phyloP scores from a whole-genome alignment of 2,888 invertebrate species.

The Blastobasis adustella region DNA sequence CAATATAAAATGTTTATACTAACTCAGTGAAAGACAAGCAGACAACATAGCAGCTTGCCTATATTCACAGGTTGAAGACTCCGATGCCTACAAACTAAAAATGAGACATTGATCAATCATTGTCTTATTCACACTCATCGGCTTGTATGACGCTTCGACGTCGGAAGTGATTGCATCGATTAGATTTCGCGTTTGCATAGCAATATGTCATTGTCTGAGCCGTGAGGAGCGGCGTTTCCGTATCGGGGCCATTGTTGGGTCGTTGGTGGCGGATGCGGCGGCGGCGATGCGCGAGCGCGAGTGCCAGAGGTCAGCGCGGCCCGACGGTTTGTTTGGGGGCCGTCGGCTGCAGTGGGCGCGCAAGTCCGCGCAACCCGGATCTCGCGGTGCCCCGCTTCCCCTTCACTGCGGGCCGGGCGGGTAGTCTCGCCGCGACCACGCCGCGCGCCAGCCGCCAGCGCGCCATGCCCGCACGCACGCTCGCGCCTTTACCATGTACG shows the following conservation, averaged over 20 bases:
- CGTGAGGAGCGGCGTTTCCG: not conserved
- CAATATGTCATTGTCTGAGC: not conserved
- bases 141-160: too few species aligned
- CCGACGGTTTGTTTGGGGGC: slow-evolving; percentile 54
- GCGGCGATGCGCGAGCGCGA: slow-evolving; percentile 30
- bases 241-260: slow-evolving; percentile 5
- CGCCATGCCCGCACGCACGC: slow-evolving; percentile 44
- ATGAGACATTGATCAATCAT: too few species aligned
- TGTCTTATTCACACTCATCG: too few species aligned
- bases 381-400: slow-evolving; percentile 68
- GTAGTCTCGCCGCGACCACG: slow-evolving; percentile 46
- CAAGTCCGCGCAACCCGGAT: slow-evolving; percentile 73
- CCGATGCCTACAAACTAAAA: too few species aligned
- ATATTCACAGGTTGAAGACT: too few species aligned
- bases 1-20: too few species aligned
- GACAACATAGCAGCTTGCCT: too few species aligned
- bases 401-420: slow-evolving; percentile 58
- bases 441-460: slow-evolving; percentile 23
- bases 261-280: slow-evolving; percentile 28
- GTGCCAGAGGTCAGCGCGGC: slow-evolving; percentile 52
- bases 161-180: too few species aligned
- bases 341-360: slow-evolving; percentile 66
- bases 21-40: too few species aligned
- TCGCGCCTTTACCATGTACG: slow-evolving; percentile 64
- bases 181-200: not conserved